phyloP scores from a whole-genome alignment of 2,113 vertebrate genomes.

The Corythaeola cristata region DNA sequence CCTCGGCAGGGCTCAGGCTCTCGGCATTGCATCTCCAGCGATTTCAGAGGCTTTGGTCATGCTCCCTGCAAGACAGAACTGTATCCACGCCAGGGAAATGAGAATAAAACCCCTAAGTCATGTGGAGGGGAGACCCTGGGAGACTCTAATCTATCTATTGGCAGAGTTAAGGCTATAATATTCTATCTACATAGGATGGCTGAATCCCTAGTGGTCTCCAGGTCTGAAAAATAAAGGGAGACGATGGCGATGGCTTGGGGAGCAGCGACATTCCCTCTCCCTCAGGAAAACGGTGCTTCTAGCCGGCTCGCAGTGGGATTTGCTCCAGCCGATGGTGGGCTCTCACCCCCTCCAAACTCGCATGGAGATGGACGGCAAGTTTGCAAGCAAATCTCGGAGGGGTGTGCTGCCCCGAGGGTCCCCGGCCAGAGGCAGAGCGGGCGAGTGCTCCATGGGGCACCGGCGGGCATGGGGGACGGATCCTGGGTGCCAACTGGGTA shows the following conservation, averaged over 20 bases:
- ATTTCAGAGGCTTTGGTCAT: not conserved
- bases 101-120: not conserved
- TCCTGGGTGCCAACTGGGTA: not conserved
- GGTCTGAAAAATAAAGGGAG: constrained; percentile 15
- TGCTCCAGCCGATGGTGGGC: not conserved
- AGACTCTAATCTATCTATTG: constrained; percentile 67
- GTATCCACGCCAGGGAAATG: not conserved
- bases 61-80: not conserved
- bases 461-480: fast-evolving
- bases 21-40: not conserved
- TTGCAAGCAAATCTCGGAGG: not conserved
- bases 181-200: constrained; percentile 74
- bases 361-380: not conserved
- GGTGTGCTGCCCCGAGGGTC: not conserved
- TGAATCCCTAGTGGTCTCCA: constrained; percentile 65
- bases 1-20: not conserved
- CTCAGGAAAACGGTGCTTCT: not conserved
- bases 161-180: constrained; percentile 76
- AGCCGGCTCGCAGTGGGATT: not conserved
- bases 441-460: fast-evolving
- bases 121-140: not conserved
- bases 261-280: not conserved
- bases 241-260: not conserved
- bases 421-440: not conserved
- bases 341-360: not conserved